phyloP scores from a whole-genome alignment of 2,797 vertebrate species.

The Moxostoma hubbsi region DNA sequence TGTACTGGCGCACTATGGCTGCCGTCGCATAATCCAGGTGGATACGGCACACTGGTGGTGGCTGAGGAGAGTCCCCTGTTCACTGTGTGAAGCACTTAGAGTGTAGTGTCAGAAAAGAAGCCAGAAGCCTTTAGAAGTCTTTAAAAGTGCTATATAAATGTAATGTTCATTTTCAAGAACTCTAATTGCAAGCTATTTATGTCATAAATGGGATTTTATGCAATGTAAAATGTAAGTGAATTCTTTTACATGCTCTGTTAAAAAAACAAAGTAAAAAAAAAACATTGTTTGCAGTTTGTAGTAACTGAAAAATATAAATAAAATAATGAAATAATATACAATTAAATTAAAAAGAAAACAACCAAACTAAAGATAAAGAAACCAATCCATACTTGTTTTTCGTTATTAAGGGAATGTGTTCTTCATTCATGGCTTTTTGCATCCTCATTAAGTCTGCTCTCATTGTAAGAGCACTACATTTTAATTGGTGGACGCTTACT shows the following conservation, averaged over 20 bases:
- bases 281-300: not conserved
- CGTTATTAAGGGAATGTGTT: constrained; percentile 46
- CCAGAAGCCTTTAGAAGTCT: too few species aligned
- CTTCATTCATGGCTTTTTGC: constrained; percentile 24
- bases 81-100: too few species aligned
- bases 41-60: too few species aligned
- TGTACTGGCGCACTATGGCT: too few species aligned
- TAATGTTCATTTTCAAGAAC: too few species aligned
- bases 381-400: constrained; percentile 36
- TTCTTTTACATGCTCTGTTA: not conserved
- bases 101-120: too few species aligned
- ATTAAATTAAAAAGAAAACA: not conserved
- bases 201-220: not conserved
- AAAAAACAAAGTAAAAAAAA: not conserved
- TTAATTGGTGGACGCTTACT: constrained; percentile 38
- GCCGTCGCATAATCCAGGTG: too few species aligned
- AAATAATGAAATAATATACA: not conserved
- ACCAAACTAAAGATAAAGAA: not conserved
- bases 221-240: not conserved
- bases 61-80: too few species aligned
- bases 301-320: not conserved
- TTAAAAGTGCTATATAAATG: too few species aligned
- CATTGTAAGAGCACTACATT: constrained; percentile 12
- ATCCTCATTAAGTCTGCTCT: constrained; percentile 40
- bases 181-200: not conserved